Evolutionary conservation across 2,888 invertebrate species (phyloP), one percentile per base, ranked within the genome.

Genomic region (Prosapia bicincta): DNA sequence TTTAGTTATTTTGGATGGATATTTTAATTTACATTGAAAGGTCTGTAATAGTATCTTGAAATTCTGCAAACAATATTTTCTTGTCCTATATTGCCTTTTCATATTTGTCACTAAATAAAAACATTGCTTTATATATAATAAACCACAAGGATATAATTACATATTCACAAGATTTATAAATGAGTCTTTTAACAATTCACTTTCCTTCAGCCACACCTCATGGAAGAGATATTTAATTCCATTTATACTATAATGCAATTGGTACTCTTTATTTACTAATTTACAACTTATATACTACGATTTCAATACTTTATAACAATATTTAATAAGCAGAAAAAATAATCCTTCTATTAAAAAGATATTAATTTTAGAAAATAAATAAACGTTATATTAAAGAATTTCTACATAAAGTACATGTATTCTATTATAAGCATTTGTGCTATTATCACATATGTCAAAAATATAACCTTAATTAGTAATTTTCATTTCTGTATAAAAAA

Each of bases 61-160:
- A 6, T 13, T 38, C 38, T 38, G 38, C 15, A 13, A 38, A 2
- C 2, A 6, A 13, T 13, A 38, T 38, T 7, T n/a, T 54, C 7
- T 54, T 54, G n/a, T 20, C 54, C 20, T 20, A 20, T 54, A 54
- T 54, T 54, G 54, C 54, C 5, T 54, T 54, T 54, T 13, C 2
- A 54, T 54, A 54, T 2, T 20, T 54, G 54, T 54, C 54, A 54
- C 2, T 13, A 38, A 38, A 38, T 13, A 20, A 54, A 54, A 20
- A 20, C 20, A 5, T 54, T 54, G 20, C 54, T 20, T 38, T 38
- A 70, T 65, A n/a, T n/a, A 28, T 75, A 71, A 72, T 66, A 70
- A 76, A 78, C 76, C 78, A 78, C 78, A 78, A 76, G 76, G 69
- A 72, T 30, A 65, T 71, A 67, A 71, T 76, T 76, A 69, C 72